These are phyloP conservation scores for Tricholaema leucomelas DNA, from an alignment of 2,113 vertebrate species.

Conservation along the genomic window DNA sequence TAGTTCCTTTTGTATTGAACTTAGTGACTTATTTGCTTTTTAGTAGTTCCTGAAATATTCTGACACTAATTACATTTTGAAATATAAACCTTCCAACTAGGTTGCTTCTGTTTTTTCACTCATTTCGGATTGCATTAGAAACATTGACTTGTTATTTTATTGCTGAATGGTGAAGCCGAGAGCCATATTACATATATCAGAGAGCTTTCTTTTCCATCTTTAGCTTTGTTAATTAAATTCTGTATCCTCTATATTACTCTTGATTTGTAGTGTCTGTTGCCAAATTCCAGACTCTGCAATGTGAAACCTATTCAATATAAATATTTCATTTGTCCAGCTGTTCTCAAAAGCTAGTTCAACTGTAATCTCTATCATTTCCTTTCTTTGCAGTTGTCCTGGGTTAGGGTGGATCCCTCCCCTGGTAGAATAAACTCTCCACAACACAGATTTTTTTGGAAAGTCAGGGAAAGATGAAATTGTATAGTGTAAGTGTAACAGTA, in stretches of 20 bases:
- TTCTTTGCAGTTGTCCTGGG: no score
- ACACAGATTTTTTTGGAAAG: no score
- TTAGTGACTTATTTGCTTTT: slow-evolving; percentile 50
- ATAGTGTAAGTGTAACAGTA: no score
- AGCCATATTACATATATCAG: slow-evolving; percentile 25
- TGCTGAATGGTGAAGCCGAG: slow-evolving; percentile 41
- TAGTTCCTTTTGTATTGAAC: slow-evolving; percentile 51
- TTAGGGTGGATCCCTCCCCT: no score
- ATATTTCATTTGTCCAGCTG: slow-evolving; percentile 41
- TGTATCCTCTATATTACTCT: slow-evolving; percentile 28
- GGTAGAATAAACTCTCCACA: no score
- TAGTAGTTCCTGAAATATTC: slow-evolving; percentile 48
- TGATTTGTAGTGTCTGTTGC: slow-evolving; percentile 40
- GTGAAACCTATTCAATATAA: slow-evolving; percentile 15
- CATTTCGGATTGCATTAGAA: slow-evolving; percentile 50
- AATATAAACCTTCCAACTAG: slow-evolving; percentile 50
- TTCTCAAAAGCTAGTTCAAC: slow-evolving; percentile 19
- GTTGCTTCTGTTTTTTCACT: slow-evolving; percentile 23
- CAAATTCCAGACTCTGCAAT: slow-evolving; percentile 10
- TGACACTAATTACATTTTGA: slow-evolving; percentile 70
- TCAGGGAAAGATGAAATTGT: no score
- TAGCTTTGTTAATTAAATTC: slow-evolving; percentile 57
- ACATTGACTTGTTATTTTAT: slow-evolving; percentile 36
- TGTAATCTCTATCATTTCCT: background rate
- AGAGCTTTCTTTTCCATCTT: slow-evolving; percentile 40